Base-by-base conservation (phyloP, 1,140 invertebrate genomes). In the Drosophila tani region DNA sequence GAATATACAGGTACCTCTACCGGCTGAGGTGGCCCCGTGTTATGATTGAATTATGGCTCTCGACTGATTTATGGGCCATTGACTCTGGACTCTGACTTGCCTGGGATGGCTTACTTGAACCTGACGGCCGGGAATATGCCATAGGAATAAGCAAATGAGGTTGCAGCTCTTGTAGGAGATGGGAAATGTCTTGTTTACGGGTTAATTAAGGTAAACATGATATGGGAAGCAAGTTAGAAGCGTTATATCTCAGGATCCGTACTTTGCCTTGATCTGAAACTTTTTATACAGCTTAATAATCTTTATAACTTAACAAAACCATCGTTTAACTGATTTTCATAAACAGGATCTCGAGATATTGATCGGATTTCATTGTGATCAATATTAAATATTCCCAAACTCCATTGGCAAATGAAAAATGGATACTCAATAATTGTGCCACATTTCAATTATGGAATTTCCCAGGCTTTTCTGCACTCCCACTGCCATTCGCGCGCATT, bases 11-110 rank as follows among this genome's bases (percentile, higher is more conserved):
- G 35, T 40, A 56, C 35, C 53, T 56, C 19, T n/a, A 1, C 14
- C 19, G 53, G 32, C n/a, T 11, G 24, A 29, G 57, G 64, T 46
- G 62, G 76, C 70, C 29, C 27, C 38, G 35, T 76, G 59, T 76
- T 81, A 76, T 75, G 75, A 65, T 68, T 86, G 79, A 86, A 47
- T 86, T 86, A 86, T 86, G 82, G 73, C 75, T 62, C 65, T 53
- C 66, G 60, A 46, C 75, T 85, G 78, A 85, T 85, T 85, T 85
- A 85, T 81, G 82, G 47, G 60, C 58, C 64, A 78, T 60, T 62
- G 64, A 67, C 68, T 79, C 51, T 47, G 73, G 50, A 57, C 64
- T 76, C 51, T 40, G 73, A 40, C 55, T 64, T 67, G 79, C 46
- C 64, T 75, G 78, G 78, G 65, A 79, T 79, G 56, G 57, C 62